Base-by-base conservation (phyloP, 2,113 vertebrate species). In the Kryptolebias marmoratus region DNA sequence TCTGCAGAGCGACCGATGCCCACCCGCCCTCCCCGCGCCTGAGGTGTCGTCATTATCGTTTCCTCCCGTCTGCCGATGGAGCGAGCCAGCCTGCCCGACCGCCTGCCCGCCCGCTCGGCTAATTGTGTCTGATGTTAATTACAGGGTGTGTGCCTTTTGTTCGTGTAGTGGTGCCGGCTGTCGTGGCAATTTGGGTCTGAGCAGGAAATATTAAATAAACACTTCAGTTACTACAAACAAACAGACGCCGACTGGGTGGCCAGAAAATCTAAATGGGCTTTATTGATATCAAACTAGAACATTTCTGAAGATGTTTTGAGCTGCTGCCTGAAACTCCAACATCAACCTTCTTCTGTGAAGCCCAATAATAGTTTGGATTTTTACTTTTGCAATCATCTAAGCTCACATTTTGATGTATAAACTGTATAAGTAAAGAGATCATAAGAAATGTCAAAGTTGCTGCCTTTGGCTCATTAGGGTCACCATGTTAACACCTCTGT, bases 111-210 rank as follows among this genome's bases (percentile, higher is more conserved):
- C 81, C 56, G 82, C 61, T 71, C 7, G 67, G 55, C 81, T 87
- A 89, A 90, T 90, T 90, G 85, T 88, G 75, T 81, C 70, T 70
- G 83, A 77, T 72, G 78, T 73, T 88, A 86, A 91, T 88, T 89
- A 87, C 82, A 84, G 87, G 77, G 87, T 66, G 69, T 79, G 71
- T 55, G 75, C 7, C 48, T 64, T 92, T 88, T 90, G 80, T 89
- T 86, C 64, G 31, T 36, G 36, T 68, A 7, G 47, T 48, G 73
- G 82, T 71, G 76, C 78, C 83, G 73, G 73, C 84, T 87, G 88
- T 78, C 83, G 78, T 56, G 77, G 48, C 48, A 60, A 85, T 90
- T 81, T 90, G 79, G 79, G 87, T 83, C 73, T 54, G 50, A 82
- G 72, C 81, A 86, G 88, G 86, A 91, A 90, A 88, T 74, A 75